phyloP scores from a whole-genome alignment of 1,140 invertebrate genomes.

The Hycleus cichorii region DNA sequence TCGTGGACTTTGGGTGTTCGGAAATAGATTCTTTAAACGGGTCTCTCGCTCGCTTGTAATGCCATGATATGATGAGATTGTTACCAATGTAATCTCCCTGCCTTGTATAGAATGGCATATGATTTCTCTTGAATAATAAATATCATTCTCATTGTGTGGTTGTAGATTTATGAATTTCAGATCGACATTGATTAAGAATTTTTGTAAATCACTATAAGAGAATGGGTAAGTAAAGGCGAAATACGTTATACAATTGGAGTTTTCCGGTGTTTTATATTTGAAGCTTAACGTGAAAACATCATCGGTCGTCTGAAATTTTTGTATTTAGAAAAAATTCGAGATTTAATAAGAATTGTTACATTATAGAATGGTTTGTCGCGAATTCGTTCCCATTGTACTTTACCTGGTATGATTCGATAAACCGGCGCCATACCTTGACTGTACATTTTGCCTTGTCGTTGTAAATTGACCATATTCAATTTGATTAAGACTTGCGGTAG shows the following conservation, averaged over 20 bases:
- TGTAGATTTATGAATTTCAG: conserved; percentile 45
- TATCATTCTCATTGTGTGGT: conserved; percentile 48
- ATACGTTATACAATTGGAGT: conserved; percentile 65
- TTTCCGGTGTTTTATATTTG: conserved; percentile 66
- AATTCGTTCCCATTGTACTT: conserved; percentile 73
- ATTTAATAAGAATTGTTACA: conserved; percentile 40
- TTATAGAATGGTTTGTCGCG: conserved; percentile 58
- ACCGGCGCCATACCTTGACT: conserved; percentile 87
- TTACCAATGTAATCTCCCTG: conserved; percentile 76
- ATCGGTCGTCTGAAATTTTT: conserved; percentile 54
- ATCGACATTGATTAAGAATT: conserved; percentile 58
- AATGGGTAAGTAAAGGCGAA: conserved; percentile 92
- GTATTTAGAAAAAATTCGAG: not conserved
- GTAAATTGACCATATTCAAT: conserved; percentile 80
- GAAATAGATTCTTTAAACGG: conserved; percentile 70
- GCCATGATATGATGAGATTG: conserved; percentile 77
- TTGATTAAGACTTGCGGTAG: conserved; percentile 49
- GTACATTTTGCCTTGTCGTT: conserved; percentile 85
- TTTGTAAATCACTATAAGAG: conserved; percentile 75
- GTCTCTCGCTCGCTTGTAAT: conserved; percentile 64
- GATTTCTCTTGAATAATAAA: conserved; percentile 83
- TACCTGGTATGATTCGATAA: conserved; percentile 58
- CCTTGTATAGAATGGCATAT: conserved; percentile 76
- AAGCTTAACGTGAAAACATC: conserved; percentile 74
- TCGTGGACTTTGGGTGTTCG: conserved; percentile 54